Evolutionary conservation across 1,140 invertebrate species (phyloP).

Genomic region (Metaphire vulgaris): DNA sequence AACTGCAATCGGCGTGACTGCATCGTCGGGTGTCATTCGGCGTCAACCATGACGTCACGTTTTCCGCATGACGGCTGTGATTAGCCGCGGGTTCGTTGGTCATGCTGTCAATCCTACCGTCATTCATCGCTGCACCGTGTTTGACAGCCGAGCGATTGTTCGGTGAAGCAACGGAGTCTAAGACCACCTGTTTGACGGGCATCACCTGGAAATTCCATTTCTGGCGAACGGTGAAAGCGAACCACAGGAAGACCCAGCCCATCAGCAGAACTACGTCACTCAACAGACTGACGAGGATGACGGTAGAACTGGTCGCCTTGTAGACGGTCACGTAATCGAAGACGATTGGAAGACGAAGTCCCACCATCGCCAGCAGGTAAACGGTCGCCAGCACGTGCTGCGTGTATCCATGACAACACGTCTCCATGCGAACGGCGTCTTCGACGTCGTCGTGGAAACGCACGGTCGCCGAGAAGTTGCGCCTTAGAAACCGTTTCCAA

Average conservation of each 20-base stretch:
- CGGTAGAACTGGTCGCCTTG: constrained; percentile 33
- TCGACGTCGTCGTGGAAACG: constrained; percentile 15
- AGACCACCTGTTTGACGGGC: background rate
- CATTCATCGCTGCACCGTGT: too few relatives aligned
- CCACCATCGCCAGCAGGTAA: constrained; percentile 34
- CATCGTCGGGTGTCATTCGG: too few relatives aligned
- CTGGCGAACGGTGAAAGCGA: constrained; percentile 41
- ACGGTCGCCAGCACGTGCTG: constrained; percentile 39
- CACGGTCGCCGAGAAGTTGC: constrained; percentile 33
- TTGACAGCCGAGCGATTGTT: too few relatives aligned
- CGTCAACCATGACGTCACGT: too few relatives aligned
- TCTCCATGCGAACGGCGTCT: constrained; percentile 19
- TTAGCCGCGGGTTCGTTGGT: too few relatives aligned
- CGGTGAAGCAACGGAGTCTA: too few relatives aligned
- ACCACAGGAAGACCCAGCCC: constrained; percentile 42
- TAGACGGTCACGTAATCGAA: constrained; percentile 39
- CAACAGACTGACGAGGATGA: constrained; percentile 37
- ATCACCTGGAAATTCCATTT: constrained; percentile 37
- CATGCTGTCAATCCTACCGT: background rate
- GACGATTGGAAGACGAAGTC: constrained; percentile 38
- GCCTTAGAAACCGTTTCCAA: constrained; percentile 36
- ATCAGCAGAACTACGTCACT: constrained; percentile 40
- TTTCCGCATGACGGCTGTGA: too few relatives aligned
- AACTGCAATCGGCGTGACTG: too few relatives aligned
- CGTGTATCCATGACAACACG: constrained; percentile 39